Evolutionary conservation across 2,113 vertebrate genomes (phyloP), one percentile per base, ranked within the genome.

Genomic region (Cygnus atratus): DNA sequence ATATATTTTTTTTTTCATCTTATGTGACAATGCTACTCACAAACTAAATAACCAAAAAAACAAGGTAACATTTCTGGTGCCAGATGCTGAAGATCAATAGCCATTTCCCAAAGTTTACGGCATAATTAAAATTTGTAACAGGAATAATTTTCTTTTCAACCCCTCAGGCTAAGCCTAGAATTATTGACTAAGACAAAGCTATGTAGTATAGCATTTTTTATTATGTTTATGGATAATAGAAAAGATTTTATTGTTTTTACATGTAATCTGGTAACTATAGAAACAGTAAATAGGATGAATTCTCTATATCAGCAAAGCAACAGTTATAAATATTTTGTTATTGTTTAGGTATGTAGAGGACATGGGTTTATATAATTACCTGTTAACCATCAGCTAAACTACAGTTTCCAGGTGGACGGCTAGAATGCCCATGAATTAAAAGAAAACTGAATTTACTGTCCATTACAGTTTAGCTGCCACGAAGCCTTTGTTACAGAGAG

Each of bases 111-210:
- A 97, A 97, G 96, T 98, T 98, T 98, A 98, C 96, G 84, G 97
- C 92, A 97, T 97, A 98, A 98, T 98, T 98, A 98, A 98, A 98
- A 98, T 97, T 96, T 97, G 95, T 95, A 98, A 97, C 96, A 97
- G 96, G 94, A 97, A 98, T 98, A 97, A 98, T 98, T 98, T 98
- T 97, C 95, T 97, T 96, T 94, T 97, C 85, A 95, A 94, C 86
- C 95, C 98, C 96, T 97, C 89, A 96, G 97, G 98, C 97, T 85
- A 97, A 98, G 92, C 52, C 87, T 96, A 95, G 96, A 98, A 97
- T 98, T 98, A 98, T 91, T 97, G 96, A 97, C 97, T 97, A 97
- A 98, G 95, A 95, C 94, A 97, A 96, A 97, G 94, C 96, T 97
- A 97, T 84, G 92, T 97, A 90, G 71, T 97, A 31, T 91, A 96